Evolutionary conservation across 1,140 invertebrate genomes (phyloP).

Genomic region (Drosophila ambigua): DNA sequence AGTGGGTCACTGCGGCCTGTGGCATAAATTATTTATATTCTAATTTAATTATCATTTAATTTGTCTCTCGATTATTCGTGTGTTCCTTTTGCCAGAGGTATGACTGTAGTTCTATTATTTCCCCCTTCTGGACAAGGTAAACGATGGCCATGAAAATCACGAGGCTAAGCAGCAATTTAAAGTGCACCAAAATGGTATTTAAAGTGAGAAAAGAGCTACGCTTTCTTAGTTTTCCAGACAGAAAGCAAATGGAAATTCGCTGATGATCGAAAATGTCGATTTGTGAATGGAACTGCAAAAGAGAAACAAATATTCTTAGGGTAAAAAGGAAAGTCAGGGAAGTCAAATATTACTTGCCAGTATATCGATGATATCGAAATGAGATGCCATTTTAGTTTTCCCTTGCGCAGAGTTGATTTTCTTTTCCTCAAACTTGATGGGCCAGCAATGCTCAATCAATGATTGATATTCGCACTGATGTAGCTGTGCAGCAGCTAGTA

Average conservation of each 20-base stretch:
- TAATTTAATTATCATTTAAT: constrained; percentile 79
- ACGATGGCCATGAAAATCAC: constrained; percentile 14
- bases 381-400: too few relatives aligned
- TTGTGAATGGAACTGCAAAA: constrained; percentile 26
- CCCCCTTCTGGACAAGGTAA: constrained; percentile 33
- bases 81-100: constrained; percentile 15
- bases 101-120: constrained; percentile 22
- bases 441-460: constrained; percentile 26
- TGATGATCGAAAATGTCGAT: constrained; percentile 14
- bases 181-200: constrained; percentile 7
- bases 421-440: constrained; percentile 3
- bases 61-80: constrained; percentile 58
- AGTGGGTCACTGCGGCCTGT: constrained; percentile 26
- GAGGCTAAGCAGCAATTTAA: constrained; percentile 31
- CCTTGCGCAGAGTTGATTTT: not conserved
- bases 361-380: constrained; percentile 26
- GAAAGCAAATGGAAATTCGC: constrained; percentile 24
- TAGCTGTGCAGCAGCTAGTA: constrained; percentile 30
- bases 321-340: too few relatives aligned
- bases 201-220: not conserved
- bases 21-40: constrained; percentile 71
- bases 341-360: constrained; percentile 7
- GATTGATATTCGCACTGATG: constrained; percentile 36
- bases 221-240: not conserved
- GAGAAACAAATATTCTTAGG: not conserved